These are phyloP conservation scores for Epicampocera succincta DNA, from an alignment of 2,888 invertebrate genomes.

Conservation along the genomic window DNA sequence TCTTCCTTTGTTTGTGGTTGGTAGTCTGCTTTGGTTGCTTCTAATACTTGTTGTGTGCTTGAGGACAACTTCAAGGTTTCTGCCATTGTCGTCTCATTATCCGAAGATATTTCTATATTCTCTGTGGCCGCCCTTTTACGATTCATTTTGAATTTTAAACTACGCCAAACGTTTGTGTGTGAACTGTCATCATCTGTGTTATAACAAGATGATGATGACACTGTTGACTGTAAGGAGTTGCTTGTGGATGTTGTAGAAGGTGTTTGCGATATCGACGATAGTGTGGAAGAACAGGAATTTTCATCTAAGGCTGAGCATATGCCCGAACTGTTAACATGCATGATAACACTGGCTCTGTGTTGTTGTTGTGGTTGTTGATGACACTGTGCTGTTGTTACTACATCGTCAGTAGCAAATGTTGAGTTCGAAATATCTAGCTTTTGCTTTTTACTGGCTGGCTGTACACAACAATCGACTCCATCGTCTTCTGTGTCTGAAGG, in stretches of 20 bases:
- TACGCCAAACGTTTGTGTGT: constrained; percentile 79
- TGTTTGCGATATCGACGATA: constrained; percentile 68
- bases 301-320: constrained; percentile 83
- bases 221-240: constrained; percentile 23
- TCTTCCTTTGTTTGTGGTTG: constrained; percentile 8
- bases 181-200: constrained; percentile 75
- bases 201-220: constrained; percentile 43
- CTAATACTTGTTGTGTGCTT: constrained; percentile 51
- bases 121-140: constrained; percentile 73
- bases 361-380: constrained; percentile 72
- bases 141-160: constrained; percentile 81
- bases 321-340: constrained; percentile 92
- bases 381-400: constrained; percentile 73
- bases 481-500: constrained; percentile 93
- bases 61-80: constrained; percentile 22
- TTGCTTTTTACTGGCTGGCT: constrained; percentile 82
- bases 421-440: constrained; percentile 72
- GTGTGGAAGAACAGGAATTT: constrained; percentile 71
- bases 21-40: constrained; percentile 34
- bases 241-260: constrained; percentile 9
- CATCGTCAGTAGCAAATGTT: constrained; percentile 68
- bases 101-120: constrained; percentile 48
- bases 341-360: constrained; percentile 89
- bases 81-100: constrained; percentile 36
- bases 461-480: constrained; percentile 80